Conservation (phyloP, 1,140 invertebrate species). For the Drosophila tropicalis region DNA sequence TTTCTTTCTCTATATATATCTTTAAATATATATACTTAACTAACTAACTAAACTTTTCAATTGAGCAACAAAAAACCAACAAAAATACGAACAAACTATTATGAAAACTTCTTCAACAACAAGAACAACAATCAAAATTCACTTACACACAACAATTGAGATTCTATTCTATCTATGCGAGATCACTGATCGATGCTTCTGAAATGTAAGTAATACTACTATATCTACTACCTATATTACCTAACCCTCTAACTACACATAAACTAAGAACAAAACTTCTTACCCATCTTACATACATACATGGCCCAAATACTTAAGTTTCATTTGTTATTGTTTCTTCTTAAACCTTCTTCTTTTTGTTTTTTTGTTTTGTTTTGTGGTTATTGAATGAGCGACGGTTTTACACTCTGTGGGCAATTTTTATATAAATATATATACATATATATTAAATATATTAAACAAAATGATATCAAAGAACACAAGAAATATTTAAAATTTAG, state of each 20-base stretch:
- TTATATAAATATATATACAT: not conserved
- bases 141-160: conserved; percentile 72
- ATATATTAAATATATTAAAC: conserved; percentile 49
- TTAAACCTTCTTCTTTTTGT: not conserved
- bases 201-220: conserved; percentile 70
- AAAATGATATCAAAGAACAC: conserved; percentile 30
- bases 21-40: conserved; percentile 53
- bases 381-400: conserved; percentile 33
- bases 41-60: conserved; percentile 11
- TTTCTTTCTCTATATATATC: conserved; percentile 57
- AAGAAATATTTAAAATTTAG: conserved; percentile 27
- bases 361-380: conserved; percentile 1
- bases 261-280: conserved; percentile 14
- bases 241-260: not conserved
- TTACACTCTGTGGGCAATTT: conserved; percentile 28
- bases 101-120: conserved; percentile 17
- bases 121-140: conserved; percentile 1
- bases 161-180: conserved; percentile 72
- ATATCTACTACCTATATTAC: conserved; percentile 31
- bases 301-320: conserved; percentile 34
- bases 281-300: no score
- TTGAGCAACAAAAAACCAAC: conserved; percentile 1
- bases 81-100: not conserved
- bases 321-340: conserved; percentile 21
- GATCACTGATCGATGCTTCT: conserved; percentile 76